Evolutionary conservation across 2,888 invertebrate genomes (phyloP), one percentile per base, ranked within the genome.

Genomic region (Ornithoptera priamus): DNA sequence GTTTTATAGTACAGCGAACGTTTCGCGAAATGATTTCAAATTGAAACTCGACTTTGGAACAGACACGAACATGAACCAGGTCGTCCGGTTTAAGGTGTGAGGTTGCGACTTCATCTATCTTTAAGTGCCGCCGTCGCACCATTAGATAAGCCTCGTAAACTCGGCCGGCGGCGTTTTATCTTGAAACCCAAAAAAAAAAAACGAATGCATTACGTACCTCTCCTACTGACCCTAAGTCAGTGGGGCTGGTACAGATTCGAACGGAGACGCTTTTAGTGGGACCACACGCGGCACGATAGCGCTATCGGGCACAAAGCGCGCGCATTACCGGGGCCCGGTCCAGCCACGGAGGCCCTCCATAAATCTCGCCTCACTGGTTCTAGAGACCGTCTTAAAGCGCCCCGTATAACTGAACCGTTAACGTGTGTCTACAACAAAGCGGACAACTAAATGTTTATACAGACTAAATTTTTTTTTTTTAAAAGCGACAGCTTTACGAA

Each of bases 281-380:
- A 74, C 73, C 74, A 74, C 75, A 74, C 74, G 74, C 72, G 72
- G 68, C 67, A 53, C 64, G 76, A 76, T 76, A 76, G 75, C 71
- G 59, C 63, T 75, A 73, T 76, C 76, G 68, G 62, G 56, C 67
- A 72, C 71, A 73, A 75, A 72, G 68, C 71, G 72, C 24, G 65
- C 63, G 30, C 63, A 70, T 70, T 70, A 70, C 65, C 22, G 56
- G n/a, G 50, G 15, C 10, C 63, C 39, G 68, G 30, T 65, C 66
- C 62, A 66, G 69, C 65, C 20, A 62, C 58, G 46, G 57, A 62
- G 58, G 50, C 50, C 10, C 7, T n/a, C 39, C 53, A 70, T 66
- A 70, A 70, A 70, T 70, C 50, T 62, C 46, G 15, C 46, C 50
- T 69, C 62, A 69, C 66, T 36, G 69, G 62, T 69, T 65, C 65